These are phyloP conservation scores for Scaptomyza hsui DNA, from an alignment of 1,140 invertebrate genomes.

Conservation along the genomic window DNA sequence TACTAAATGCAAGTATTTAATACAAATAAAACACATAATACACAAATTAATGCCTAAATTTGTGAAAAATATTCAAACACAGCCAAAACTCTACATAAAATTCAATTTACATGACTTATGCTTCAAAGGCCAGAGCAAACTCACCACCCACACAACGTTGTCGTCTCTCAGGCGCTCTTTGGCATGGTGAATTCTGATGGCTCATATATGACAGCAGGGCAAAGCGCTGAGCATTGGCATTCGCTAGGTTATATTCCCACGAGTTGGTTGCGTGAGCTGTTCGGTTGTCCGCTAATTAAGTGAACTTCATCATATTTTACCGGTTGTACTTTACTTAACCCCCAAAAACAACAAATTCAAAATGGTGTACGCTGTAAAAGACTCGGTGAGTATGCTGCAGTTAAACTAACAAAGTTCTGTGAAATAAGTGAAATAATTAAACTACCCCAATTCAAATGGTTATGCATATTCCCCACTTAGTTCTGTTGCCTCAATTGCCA, in stretches of 20 bases:
- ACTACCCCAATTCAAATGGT: constrained; percentile 9
- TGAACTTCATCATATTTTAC: constrained; percentile 59
- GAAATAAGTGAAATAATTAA: constrained; percentile 12
- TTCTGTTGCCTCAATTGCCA: constrained; percentile 26
- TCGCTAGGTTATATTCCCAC: constrained; percentile 31
- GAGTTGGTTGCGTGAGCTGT: constrained; percentile 44
- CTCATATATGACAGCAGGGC: constrained; percentile 17
- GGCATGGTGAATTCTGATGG: constrained; percentile 12
- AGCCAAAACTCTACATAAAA: not conserved
- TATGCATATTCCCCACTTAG: constrained; percentile 10
- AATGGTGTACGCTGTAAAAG: constrained; percentile 77
- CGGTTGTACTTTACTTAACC: constrained; percentile 40
- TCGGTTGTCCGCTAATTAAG: constrained; percentile 55
- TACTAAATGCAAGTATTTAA: not conserved
- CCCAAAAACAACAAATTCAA: constrained; percentile 36
- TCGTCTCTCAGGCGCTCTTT: not conserved
- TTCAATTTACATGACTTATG: not conserved
- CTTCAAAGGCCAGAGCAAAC: not conserved
- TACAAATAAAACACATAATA: not conserved
- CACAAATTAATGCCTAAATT: not conserved
- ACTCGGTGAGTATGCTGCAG: constrained; percentile 59
- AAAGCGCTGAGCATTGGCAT: constrained; percentile 30
- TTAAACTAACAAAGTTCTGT: not conserved
- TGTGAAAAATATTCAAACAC: not conserved
- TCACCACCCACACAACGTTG: not conserved